A percentile compares a stretch with the other conserved stretches of the same genome.
Evolutionary conservation across 2,113 vertebrate species (phyloP).

Genomic region (Saccopteryx bilineata): DNA sequence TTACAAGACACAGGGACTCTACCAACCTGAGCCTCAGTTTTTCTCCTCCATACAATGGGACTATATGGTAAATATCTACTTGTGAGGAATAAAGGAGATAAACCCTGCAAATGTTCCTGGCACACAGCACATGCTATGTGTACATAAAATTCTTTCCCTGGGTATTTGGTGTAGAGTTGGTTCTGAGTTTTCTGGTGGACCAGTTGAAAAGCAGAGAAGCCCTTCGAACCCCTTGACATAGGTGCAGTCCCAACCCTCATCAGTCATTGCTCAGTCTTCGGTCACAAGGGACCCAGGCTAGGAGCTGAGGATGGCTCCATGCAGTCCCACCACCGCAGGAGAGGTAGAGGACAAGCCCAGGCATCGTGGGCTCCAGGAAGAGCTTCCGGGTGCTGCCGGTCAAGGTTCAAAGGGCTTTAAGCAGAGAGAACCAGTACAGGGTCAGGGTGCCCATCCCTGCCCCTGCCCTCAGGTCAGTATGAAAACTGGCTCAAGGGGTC

Average conservation of each 20-base stretch:
- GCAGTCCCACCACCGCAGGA: background rate
- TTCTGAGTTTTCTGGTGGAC: background rate
- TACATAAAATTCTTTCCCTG: background rate
- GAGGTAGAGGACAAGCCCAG: background rate
- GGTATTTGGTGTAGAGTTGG: background rate
- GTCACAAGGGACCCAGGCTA: too few relatives aligned
- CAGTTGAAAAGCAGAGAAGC: background rate
- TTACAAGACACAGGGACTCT: too few relatives aligned
- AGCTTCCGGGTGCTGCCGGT: background rate
- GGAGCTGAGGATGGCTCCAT: background rate
- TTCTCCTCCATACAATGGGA: background rate
- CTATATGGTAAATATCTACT: rapidly evolving
- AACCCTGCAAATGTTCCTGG: background rate
- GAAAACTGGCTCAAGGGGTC: too few relatives aligned
- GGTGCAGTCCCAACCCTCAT: background rate
- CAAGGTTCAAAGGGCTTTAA: background rate
- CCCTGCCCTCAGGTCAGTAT: rapidly evolving
- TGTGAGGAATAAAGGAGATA: background rate
- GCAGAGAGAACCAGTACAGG: background rate
- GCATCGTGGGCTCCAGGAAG: background rate
- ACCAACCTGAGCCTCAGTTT: background rate
- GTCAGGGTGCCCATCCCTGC: too few relatives aligned
- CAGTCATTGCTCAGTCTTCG: background rate
- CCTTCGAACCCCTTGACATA: background rate
- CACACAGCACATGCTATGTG: background rate